Conservation (phyloP, 2,888 invertebrate genomes). For the Mylabris sibirica region DNA sequence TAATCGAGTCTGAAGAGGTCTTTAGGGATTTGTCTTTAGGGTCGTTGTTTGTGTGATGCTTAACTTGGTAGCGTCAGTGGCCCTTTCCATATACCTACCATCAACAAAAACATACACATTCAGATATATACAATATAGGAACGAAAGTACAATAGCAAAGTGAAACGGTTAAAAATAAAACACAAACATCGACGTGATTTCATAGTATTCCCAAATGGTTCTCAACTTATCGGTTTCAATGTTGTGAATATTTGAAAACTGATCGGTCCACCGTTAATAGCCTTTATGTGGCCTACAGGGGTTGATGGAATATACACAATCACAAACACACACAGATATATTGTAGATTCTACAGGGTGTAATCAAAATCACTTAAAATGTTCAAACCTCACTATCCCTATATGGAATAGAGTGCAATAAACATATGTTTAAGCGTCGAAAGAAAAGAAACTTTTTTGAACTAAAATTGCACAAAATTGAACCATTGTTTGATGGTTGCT, state of each 20-base stretch:
- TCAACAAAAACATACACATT: slow-evolving; percentile 6
- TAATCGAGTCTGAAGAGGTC: slow-evolving; percentile 42
- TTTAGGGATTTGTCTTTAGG: slow-evolving; percentile 29
- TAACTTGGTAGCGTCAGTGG: slow-evolving; percentile 24
- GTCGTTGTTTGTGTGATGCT: slow-evolving; percentile 23
- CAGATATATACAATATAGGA: not conserved
- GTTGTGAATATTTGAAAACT: slow-evolving; percentile 14
- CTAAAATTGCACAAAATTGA: too few relatives aligned
- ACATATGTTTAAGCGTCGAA: too few relatives aligned
- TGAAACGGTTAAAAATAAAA: slow-evolving; percentile 2
- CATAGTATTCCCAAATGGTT: slow-evolving; percentile 9
- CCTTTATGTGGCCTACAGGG: slow-evolving; percentile 4
- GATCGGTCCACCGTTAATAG: slow-evolving; percentile 20
- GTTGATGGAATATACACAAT: not conserved
- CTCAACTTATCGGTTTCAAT: slow-evolving; percentile 18
- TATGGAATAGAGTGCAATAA: too few relatives aligned
- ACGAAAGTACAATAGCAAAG: slow-evolving; percentile 16
- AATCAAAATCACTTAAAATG: too few relatives aligned
- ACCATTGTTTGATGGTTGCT: too few relatives aligned
- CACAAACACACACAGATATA: not conserved
- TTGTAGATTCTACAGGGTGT: too few relatives aligned
- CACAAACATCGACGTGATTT: not conserved
- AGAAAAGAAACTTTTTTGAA: too few relatives aligned
- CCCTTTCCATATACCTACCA: slow-evolving; percentile 20
- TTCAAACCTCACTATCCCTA: too few relatives aligned